phyloP scores from a whole-genome alignment of 2,797 vertebrate genomes.

The Carapus acus region DNA sequence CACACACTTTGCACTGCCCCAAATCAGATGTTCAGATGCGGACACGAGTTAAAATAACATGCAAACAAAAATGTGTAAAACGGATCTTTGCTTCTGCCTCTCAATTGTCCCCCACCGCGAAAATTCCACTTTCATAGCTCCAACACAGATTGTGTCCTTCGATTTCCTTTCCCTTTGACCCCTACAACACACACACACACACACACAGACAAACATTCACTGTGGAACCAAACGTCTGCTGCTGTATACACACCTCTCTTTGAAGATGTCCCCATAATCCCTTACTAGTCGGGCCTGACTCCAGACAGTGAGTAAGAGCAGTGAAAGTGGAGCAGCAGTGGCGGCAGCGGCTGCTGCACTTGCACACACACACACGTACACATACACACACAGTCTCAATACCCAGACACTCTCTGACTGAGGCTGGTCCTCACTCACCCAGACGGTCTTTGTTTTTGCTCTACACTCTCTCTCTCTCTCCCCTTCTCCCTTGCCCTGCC shows the following conservation, averaged over 20 bases:
- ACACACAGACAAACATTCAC: conserved; percentile 12
- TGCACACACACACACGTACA: too few relatives aligned
- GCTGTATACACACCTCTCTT: conserved; percentile 56
- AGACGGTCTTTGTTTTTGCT: conserved; percentile 19
- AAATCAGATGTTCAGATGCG: too few relatives aligned
- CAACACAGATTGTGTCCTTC: conserved; percentile 7
- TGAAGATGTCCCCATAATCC: conserved; percentile 57
- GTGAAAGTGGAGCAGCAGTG: conserved; percentile 42
- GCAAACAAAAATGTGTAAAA: too few relatives aligned
- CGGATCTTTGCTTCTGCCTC: conserved; percentile 1
- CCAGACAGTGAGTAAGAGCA: conserved; percentile 46
- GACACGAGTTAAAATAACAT: too few relatives aligned
- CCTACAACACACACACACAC: conserved; percentile 5
- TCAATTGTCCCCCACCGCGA: too few relatives aligned
- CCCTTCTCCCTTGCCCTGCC: background rate
- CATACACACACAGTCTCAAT: conserved; percentile 20
- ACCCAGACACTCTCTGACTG: conserved; percentile 43
- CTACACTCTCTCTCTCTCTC: conserved; percentile 12
- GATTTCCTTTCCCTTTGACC: conserved; percentile 6
- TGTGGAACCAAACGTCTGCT: conserved; percentile 16
- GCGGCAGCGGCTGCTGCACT: too few relatives aligned
- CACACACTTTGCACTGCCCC: background rate
- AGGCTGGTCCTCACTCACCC: conserved; percentile 33
- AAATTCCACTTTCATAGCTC: conserved; percentile 10
- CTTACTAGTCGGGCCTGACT: conserved; percentile 45